phyloP scores from a whole-genome alignment of 2,888 invertebrate species.

The Auanema freiburgensis region DNA sequence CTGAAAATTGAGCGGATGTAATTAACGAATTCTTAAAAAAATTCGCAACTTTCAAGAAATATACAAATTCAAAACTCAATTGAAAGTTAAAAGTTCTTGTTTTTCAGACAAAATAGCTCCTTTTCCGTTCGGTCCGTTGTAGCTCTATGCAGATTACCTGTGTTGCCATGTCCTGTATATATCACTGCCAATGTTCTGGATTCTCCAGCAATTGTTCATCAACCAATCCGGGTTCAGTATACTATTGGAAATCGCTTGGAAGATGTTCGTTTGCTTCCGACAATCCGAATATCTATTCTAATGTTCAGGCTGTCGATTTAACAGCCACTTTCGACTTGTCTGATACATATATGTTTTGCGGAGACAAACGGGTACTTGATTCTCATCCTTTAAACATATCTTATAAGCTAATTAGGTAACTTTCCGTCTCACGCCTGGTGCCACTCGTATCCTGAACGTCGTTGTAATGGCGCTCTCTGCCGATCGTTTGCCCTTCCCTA shows the following conservation, averaged over 20 bases:
- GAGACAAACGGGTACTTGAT: conserved; percentile 34
- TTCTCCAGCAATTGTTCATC: conserved; percentile 27
- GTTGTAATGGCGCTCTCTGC: conserved; percentile 48
- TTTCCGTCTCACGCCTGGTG: conserved; percentile 34
- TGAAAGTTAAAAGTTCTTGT: not conserved
- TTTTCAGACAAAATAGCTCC: conserved; percentile 22
- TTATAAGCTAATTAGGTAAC: conserved; percentile 21
- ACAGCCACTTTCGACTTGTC: conserved; percentile 35
- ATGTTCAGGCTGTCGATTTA: conserved; percentile 31
- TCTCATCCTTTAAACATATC: too few species aligned
- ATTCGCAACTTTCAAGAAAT: not conserved
- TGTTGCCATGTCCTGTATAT: conserved; percentile 38
- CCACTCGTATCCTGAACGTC: conserved; percentile 27
- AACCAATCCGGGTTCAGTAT: conserved; percentile 36
- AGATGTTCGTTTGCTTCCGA: conserved; percentile 3
- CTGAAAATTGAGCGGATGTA: too few species aligned
- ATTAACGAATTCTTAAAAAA: too few species aligned
- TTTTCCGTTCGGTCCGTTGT: conserved; percentile 39
- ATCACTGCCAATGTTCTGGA: conserved; percentile 25
- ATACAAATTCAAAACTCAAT: not conserved
- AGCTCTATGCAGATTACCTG: conserved; percentile 30
- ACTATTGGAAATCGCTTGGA: conserved; percentile 16
- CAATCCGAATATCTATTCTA: not conserved
- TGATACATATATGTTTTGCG: conserved; percentile 45
- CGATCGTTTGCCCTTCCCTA: conserved; percentile 46